phyloP scores from a whole-genome alignment of 2,888 invertebrate species.

The Poecilobothrus nobilitatus region DNA sequence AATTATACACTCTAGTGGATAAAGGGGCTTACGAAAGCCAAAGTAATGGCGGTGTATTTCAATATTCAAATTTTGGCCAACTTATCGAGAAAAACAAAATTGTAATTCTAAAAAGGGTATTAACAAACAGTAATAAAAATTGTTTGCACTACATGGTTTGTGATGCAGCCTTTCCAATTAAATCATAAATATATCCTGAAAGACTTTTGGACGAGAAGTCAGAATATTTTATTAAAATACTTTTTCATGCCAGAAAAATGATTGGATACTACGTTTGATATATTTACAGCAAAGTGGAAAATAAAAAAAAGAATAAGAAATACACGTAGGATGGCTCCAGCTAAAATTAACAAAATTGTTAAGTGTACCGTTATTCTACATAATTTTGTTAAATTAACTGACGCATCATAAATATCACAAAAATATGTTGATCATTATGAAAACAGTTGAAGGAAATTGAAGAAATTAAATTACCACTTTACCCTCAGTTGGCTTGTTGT shows the following conservation, averaged over 20 bases:
- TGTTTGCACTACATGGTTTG: slow-evolving; percentile 17
- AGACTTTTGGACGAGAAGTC: slow-evolving; percentile 8
- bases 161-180: slow-evolving; percentile 18
- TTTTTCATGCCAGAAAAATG: slow-evolving; percentile 14
- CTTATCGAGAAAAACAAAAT: background rate
- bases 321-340: background rate
- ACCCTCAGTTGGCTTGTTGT: background rate
- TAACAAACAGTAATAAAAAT: background rate
- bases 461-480: no score
- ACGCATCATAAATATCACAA: no score
- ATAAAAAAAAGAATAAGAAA: background rate
- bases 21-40: slow-evolving; percentile 32
- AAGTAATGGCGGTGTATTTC: slow-evolving; percentile 25
- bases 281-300: slow-evolving; percentile 8
- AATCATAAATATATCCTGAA: slow-evolving; percentile 16
- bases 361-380: background rate
- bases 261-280: slow-evolving; percentile 18
- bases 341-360: background rate
- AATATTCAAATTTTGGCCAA: slow-evolving; percentile 8
- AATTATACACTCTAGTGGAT: slow-evolving; percentile 31
- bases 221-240: slow-evolving; percentile 15
- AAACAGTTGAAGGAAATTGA: no score
- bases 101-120: background rate
- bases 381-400: no score
- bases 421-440: no score